Percentiles rank a stretch among this genome's conserved stretches.
Conservation (phyloP, 1,140 invertebrate genomes). For the Cylas formicarius region DNA sequence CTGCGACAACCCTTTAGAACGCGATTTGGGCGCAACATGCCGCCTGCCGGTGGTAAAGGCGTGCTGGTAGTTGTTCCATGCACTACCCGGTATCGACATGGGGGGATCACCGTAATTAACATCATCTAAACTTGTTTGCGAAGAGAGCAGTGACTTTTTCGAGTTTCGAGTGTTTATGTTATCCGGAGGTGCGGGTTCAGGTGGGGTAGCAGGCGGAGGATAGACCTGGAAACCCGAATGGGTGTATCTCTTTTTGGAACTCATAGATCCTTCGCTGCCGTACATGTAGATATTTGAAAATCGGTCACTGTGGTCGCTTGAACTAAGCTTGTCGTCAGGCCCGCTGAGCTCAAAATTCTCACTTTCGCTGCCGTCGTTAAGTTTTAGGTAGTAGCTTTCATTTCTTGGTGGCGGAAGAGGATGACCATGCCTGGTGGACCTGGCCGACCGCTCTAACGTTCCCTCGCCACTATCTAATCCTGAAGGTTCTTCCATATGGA, state of each 20-base stretch:
- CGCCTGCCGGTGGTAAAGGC: conserved; percentile 77
- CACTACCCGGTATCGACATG: conserved; percentile 41
- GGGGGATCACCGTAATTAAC: conserved; percentile 47
- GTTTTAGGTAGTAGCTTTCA: conserved; percentile 61
- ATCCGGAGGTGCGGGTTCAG: conserved; percentile 74
- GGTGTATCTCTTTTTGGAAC: conserved; percentile 35
- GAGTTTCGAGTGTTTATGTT: conserved; percentile 42
- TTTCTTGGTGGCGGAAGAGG: conserved; percentile 58
- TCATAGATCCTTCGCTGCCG: conserved; percentile 38
- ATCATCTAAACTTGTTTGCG: conserved; percentile 59
- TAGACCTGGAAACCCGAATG: conserved; percentile 69
- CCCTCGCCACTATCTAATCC: conserved; percentile 61
- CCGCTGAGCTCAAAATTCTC: conserved; percentile 72
- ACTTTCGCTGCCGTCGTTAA: conserved; percentile 63
- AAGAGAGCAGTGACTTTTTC: conserved; percentile 40
- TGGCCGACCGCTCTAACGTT: conserved; percentile 58
- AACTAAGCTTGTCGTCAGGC: conserved; percentile 44
- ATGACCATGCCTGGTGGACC: conserved; percentile 34
- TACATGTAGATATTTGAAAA: conserved; percentile 45
- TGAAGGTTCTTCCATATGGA: conserved; percentile 79
- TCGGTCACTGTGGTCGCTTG: conserved; percentile 64
- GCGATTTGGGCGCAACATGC: conserved; percentile 56
- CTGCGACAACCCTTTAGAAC: conserved; percentile 68
- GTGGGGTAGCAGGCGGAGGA: conserved; percentile 70
- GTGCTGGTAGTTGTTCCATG: conserved; percentile 60